These are phyloP conservation scores for Artibeus jamaicensis DNA, from an alignment of 2,797 vertebrate genomes.

Conservation along the genomic window DNA sequence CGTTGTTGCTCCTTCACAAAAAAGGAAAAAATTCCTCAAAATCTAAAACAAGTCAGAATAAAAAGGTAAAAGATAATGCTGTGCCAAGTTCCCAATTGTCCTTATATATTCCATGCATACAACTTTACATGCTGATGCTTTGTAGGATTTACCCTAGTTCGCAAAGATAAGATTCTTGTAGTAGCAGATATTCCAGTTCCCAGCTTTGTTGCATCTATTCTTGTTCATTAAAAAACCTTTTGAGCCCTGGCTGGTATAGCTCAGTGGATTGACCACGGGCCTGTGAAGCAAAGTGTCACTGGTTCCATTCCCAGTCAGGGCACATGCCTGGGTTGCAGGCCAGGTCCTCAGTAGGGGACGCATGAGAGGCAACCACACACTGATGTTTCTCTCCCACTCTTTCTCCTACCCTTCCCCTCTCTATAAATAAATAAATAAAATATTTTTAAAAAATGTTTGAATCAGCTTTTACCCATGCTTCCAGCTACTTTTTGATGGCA, in stretches of 20 bases:
- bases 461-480: neutral
- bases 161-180: neutral
- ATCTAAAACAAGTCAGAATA: conserved; percentile 84
- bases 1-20: conserved; percentile 86
- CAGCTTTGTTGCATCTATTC: neutral
- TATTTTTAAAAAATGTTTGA: too few species aligned
- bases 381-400: too few species aligned
- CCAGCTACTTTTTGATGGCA: neutral
- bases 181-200: neutral
- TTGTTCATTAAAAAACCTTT: neutral
- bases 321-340: too few species aligned
- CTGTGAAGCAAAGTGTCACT: too few species aligned
- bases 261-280: too few species aligned
- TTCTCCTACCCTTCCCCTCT: too few species aligned
- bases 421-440: too few species aligned
- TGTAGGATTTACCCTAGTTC: neutral
- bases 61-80: conserved; percentile 85
- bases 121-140: neutral
- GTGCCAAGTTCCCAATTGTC: neutral
- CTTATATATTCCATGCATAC: neutral
- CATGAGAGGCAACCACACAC: too few species aligned
- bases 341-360: too few species aligned
- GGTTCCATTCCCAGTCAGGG: too few species aligned
- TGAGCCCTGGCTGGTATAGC: too few species aligned
- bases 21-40: conserved; percentile 84